Evolutionary conservation across 2,797 vertebrate species (phyloP), one percentile per base, ranked within the genome.

Genomic region (Trachurus trachurus): DNA sequence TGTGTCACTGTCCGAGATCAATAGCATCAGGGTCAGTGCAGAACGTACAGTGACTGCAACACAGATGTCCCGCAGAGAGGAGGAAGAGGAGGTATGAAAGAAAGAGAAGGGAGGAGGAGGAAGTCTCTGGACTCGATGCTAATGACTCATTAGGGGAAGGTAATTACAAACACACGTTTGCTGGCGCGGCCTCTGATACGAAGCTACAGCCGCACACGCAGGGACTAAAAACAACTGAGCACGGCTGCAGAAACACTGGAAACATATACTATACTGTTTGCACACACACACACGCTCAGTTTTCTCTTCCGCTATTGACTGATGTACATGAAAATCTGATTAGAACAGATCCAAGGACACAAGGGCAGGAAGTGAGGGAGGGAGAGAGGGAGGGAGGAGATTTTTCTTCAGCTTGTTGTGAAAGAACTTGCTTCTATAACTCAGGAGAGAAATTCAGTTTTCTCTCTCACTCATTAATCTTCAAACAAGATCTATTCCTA

Each of bases 141-240:
- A 95, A 95, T 88, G 71, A 93, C 76, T 86, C 83, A 92, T 94
- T 92, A 93, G 82, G 82, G 87, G 74, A 82, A 66, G 79, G 85
- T 91, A 94, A 93, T 94, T 91, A 93, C 90, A 76, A 76, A 93
- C 74, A 92, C 76, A 78, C 60, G 19, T 67, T 87, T 34, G 79
- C 85, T 85, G 91, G 86, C 59, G 84, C 34, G 2, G 82, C 68
- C 80, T 62, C 87, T 76, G 44, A 86, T 31, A 66, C 54, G 10
- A n/a, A 39, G 58, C 57, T 47, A 65, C 52, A 70, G 45, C 7
- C 10, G 21, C 19, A 50, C 49, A 47, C n/a, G 58, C 4, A 19
- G 47, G 26, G 22, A 45, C 44, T 26, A 54, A 52, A 83, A 12
- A 26, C 26, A 26, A 26, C 26, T 1, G 26, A 26, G 42, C 58